Percentiles rank a stretch among this genome's conserved stretches.
phyloP scores from a whole-genome alignment of 2,797 vertebrate species.

The Hozukius guyotensis region DNA sequence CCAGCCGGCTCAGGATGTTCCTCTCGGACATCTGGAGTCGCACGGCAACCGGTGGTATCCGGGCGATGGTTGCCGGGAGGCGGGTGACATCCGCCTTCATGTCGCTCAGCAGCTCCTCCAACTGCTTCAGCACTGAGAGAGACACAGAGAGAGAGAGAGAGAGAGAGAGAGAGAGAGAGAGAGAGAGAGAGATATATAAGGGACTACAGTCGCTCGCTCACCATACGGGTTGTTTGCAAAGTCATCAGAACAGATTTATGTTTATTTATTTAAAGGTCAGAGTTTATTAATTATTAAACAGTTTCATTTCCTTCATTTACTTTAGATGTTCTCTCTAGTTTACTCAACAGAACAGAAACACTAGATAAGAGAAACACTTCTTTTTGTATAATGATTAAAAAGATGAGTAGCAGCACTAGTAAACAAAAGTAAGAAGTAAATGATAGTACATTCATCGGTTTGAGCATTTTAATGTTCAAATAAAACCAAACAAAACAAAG shows the following conservation, averaged over 20 bases:
- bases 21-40: conserved; percentile 98
- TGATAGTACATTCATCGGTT: not conserved
- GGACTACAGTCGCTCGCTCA: not conserved
- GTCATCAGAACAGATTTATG: not conserved
- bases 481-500: not conserved
- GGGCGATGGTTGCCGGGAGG: conserved; percentile 95
- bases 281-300: not conserved
- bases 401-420: not conserved
- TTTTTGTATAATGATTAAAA: not conserved
- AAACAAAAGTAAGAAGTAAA: not conserved
- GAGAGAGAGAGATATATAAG: not conserved
- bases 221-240: not conserved
- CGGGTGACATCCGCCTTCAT: conserved; percentile 99
- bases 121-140: conserved; percentile 92
- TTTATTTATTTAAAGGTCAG: not conserved
- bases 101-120: conserved; percentile 97
- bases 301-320: not conserved
- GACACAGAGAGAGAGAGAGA: not conserved
- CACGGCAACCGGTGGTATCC: conserved; percentile 96
- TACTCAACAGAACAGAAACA: not conserved
- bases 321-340: not conserved
- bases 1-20: conserved; percentile 95
- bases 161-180: not conserved
- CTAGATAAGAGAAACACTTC: not conserved
- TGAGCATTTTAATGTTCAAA: not conserved